These are phyloP conservation scores for Phocoena sinus DNA, from an alignment of 2,113 vertebrate genomes.

Conservation along the genomic window DNA sequence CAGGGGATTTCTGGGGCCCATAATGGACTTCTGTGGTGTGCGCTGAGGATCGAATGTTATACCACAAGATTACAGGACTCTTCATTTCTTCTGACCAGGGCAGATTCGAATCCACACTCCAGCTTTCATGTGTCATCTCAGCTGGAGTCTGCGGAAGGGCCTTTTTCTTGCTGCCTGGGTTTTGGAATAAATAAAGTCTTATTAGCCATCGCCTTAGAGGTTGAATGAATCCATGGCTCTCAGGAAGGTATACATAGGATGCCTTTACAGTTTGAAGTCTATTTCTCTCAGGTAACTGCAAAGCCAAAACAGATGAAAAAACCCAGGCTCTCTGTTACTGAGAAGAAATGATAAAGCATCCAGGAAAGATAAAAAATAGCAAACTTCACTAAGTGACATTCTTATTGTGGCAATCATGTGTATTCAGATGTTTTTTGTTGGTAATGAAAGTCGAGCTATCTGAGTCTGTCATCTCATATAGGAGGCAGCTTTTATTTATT, in stretches of 20 bases:
- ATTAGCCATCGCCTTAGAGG: background rate
- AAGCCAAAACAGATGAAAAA: background rate
- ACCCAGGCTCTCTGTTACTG: background rate
- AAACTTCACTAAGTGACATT: background rate
- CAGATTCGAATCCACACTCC: background rate
- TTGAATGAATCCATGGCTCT: background rate
- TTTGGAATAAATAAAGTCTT: background rate
- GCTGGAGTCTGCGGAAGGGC: background rate
- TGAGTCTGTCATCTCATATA: background rate
- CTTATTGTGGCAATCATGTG: background rate
- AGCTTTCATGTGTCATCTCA: background rate
- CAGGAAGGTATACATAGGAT: background rate
- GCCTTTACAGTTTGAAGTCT: background rate
- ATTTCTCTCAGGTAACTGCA: background rate
- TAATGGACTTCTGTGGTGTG: conserved; percentile 6
- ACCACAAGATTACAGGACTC: background rate
- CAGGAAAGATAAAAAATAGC: background rate
- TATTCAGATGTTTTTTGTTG: background rate
- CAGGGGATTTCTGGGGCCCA: conserved; percentile 28
- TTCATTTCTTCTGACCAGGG: background rate
- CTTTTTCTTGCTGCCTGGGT: background rate
- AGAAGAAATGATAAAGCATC: background rate
- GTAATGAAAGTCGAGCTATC: background rate
- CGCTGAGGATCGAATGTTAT: background rate
- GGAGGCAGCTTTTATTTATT: background rate